Base-by-base conservation (phyloP, 2,888 invertebrate genomes). In the Scaptodrosophila latifasciaeformis region DNA sequence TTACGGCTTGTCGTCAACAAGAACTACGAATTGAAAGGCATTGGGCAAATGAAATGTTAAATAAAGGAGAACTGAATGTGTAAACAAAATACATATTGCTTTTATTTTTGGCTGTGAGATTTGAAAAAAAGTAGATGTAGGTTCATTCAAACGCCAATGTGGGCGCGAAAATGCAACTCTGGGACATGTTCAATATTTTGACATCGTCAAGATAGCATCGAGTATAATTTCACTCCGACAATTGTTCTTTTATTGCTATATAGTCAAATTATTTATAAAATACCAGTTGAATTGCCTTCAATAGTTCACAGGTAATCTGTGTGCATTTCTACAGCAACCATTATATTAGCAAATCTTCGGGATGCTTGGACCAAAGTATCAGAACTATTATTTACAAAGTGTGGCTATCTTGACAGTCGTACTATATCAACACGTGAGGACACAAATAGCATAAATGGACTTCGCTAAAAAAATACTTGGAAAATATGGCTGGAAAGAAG, bases 401-500 rank as follows among this genome's bases (percentile, higher is more conserved):
- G n/a, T n/a, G n/a, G n/a, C n/a, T n/a, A n/a, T n/a, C n/a, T n/a
- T n/a, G n/a, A n/a, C n/a, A n/a, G n/a, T n/a, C n/a, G 18, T 34
- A 4, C 3, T n/a, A 4, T 2, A 10, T 10, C 1, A 27, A 27
- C 27, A 15, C 44, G 30, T 30, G 7, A 40, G 18, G 18, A n/a
- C n/a, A n/a, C n/a, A n/a, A n/a, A n/a, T n/a, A n/a, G n/a, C n/a
- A 40, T 62, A 49, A 7, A 86, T 86, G 86, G 82, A 83, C 71
- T 85, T 84, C 52, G 86, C 82, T 0, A 82, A 83, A 40, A 85
- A 82, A 61, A 67, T 86, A 37, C 63, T 86, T 2, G 42, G 70
- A 46, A 86, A 86, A 67, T 86, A 82, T 54, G 86, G 86, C 1
- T 86, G 86, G 86, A 84, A 85, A 49, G 86, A 86, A 35, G 86